These are phyloP conservation scores for Molorchus minor DNA, from an alignment of 2,888 invertebrate genomes.

Conservation along the genomic window DNA sequence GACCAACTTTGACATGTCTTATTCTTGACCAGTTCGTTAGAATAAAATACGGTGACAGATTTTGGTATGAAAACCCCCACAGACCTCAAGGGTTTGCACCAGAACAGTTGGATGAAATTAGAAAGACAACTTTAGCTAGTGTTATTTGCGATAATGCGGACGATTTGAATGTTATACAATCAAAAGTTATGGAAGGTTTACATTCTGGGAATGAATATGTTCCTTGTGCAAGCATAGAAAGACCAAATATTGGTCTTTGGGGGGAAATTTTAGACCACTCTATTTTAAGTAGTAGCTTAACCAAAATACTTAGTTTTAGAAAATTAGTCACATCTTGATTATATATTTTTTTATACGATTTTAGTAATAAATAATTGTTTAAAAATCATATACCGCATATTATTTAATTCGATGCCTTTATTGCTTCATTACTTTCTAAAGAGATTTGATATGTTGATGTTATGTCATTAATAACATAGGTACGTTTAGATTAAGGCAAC, in stretches of 20 bases:
- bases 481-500: too few species aligned
- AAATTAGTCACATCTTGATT: too few species aligned
- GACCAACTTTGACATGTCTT: slow-evolving; percentile 86
- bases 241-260: slow-evolving; percentile 59
- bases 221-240: slow-evolving; percentile 71
- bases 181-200: slow-evolving; percentile 74
- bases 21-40: slow-evolving; percentile 86
- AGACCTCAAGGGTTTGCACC: slow-evolving; percentile 72
- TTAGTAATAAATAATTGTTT: too few species aligned
- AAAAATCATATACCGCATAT: too few species aligned
- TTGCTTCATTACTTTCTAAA: too few species aligned
- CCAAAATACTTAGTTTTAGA: too few species aligned
- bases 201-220: slow-evolving; percentile 67
- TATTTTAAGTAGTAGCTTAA: too few species aligned
- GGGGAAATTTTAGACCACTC: slow-evolving; percentile 39
- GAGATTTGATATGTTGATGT: too few species aligned
- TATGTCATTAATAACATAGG: too few species aligned
- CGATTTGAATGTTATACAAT: slow-evolving; percentile 70
- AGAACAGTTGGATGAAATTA: slow-evolving; percentile 83
- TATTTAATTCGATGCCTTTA: too few species aligned
- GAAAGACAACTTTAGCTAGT: slow-evolving; percentile 76
- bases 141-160: slow-evolving; percentile 83
- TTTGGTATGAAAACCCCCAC: slow-evolving; percentile 85
- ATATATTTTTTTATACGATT: too few species aligned
- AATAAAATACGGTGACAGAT: slow-evolving; percentile 83